A percentile compares a stretch with the other conserved stretches of the same genome.
phyloP scores from a whole-genome alignment of 2,113 vertebrate species.

The Pardalotus punctatus region DNA sequence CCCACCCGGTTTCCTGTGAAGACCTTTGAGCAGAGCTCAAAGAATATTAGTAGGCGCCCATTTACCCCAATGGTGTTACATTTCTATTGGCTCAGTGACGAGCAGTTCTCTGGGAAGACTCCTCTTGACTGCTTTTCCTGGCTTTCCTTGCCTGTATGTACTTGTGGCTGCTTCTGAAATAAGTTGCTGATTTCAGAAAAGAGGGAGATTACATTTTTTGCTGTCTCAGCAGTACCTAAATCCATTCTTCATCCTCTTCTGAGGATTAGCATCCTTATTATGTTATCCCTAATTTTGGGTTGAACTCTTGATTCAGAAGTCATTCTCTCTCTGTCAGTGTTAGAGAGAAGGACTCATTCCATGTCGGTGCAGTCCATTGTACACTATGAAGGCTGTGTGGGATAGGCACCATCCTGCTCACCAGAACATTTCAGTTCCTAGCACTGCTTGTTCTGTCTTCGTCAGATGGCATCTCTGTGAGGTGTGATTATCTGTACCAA shows the following conservation, averaged over 20 bases:
- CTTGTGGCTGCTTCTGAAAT: not conserved
- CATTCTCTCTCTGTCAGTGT: not conserved
- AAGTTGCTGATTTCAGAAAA: not conserved
- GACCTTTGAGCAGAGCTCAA: not conserved
- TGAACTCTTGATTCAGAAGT: not conserved
- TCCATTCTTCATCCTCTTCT: not conserved
- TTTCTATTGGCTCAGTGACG: not conserved
- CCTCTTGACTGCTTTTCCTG: not conserved
- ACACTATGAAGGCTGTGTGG: not conserved
- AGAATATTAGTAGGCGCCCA: rapidly evolving
- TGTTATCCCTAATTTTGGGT: not conserved
- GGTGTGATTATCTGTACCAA: not conserved
- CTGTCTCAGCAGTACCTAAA: not conserved
- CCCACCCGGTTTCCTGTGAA: not conserved
- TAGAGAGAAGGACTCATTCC: not conserved
- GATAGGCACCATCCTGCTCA: not conserved
- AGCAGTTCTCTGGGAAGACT: not conserved
- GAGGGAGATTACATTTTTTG: not conserved
- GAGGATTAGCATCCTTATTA: not conserved
- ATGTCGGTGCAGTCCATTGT: not conserved
- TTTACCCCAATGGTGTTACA: not conserved
- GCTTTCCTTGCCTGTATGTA: not conserved
- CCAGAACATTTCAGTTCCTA: not conserved
- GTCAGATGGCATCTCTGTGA: not conserved
- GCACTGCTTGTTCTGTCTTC: not conserved